These are phyloP conservation scores for Hyperoplus lanceolatus DNA, from an alignment of 2,797 vertebrate species.

Conservation along the genomic window DNA sequence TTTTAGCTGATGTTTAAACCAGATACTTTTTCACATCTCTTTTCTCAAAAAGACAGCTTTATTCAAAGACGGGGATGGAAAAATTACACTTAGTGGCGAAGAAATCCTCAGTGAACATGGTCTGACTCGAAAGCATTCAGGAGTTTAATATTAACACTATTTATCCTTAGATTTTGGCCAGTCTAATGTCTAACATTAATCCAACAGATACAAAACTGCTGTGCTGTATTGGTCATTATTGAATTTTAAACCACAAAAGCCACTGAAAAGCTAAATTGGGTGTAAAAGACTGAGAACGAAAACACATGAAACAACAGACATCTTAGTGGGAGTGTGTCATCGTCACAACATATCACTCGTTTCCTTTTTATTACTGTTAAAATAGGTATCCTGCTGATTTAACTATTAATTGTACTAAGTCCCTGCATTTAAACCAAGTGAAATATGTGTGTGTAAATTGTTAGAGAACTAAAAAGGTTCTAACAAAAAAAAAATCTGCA, in stretches of 20 bases:
- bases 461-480: background rate
- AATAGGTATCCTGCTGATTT: background rate
- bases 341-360: background rate
- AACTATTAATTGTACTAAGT: background rate
- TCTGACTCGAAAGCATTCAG: background rate
- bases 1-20: background rate
- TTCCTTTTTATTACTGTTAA: background rate
- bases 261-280: too few species aligned
- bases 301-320: too few species aligned
- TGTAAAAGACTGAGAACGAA: background rate
- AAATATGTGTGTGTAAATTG: background rate
- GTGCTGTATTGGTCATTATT: background rate
- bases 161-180: background rate
- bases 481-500: background rate
- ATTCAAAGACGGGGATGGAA: background rate
- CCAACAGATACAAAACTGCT: background rate
- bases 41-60: background rate
- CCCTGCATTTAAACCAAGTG: background rate
- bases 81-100: background rate
- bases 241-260: too few species aligned
- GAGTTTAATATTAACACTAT: background rate
- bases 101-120: background rate
- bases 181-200: background rate
- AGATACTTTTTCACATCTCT: background rate
- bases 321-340: too few species aligned